Evolutionary conservation across 2,797 vertebrate species (phyloP).

Genomic region (Crypturellus tataupa): DNA sequence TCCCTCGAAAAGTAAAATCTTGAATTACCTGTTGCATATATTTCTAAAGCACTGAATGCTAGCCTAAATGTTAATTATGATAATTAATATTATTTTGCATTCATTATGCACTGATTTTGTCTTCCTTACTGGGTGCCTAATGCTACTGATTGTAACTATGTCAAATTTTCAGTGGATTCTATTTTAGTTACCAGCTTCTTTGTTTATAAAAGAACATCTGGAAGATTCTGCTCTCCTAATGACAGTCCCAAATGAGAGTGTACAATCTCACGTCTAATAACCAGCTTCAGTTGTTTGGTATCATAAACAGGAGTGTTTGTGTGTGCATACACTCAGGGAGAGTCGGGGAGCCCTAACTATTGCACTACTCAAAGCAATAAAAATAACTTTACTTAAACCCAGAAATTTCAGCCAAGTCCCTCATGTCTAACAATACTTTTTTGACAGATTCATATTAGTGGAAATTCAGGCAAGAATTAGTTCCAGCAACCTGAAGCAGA

Average conservation of each 20-base stretch:
- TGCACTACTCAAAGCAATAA: not conserved
- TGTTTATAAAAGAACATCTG: not conserved
- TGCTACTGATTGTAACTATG: not conserved
- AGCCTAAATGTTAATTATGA: conserved; percentile 8
- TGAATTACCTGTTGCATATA: conserved; percentile 27
- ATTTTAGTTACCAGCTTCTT: not conserved
- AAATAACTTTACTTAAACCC: not conserved
- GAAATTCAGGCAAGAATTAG: conserved; percentile 11
- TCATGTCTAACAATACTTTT: not conserved
- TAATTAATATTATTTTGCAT: not conserved
- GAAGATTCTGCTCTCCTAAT: not conserved
- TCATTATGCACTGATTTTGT: not conserved
- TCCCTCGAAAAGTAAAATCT: conserved; percentile 60
- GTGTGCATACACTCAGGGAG: not conserved
- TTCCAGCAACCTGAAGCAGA: not conserved
- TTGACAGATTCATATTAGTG: not conserved
- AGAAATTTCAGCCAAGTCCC: not conserved
- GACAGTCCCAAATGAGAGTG: not conserved
- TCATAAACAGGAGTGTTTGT: not conserved
- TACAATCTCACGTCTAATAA: not conserved
- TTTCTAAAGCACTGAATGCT: not conserved
- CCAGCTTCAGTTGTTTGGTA: not conserved
- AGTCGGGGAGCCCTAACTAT: not conserved
- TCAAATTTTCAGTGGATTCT: not conserved
- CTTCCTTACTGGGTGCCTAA: not conserved